Base-by-base conservation (phyloP, 1,140 invertebrate genomes). In the Anastrepha ludens region DNA sequence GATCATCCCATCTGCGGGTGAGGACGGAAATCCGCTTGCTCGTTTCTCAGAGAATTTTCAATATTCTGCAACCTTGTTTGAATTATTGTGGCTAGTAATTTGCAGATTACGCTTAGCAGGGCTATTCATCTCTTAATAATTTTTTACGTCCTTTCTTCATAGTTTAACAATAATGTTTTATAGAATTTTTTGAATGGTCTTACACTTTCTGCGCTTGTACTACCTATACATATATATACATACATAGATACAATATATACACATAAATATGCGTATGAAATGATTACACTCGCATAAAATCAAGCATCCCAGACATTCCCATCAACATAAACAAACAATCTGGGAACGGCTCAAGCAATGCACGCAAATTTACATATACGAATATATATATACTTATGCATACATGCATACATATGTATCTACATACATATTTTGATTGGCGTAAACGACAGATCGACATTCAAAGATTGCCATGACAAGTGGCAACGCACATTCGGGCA, bases 261-360 rank as follows among this genome's bases (percentile, higher is more conserved):
- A 39, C 11, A 39, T 2, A 13, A 11, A 67, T 3, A 3, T 29
- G 6, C 29, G 39, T 3, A 39, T 67, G 39, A 67, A 67, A 39
- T 67, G 64, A 1, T 67, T 29, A 39, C 8, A 41, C 29, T 29
- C 0, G 64, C 29, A 41, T 29, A 74, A 74, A 39, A 74, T 13
- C 39, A 74, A 74, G 67, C 67, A 41, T 74, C 41, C 9, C 41
- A 0, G 67, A 39, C 41, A 74, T 74, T 47, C 41, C 1, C 41
- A 47, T 74, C 67, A 74, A 74, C 67, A 74, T 74, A 74, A 74
- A 74, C 67, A 74, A 74, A 74, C 67, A 74, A 74, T 9, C 29
- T 13, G 4, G 2, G 67, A 3, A n/a, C 41, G 13, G 39, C 13
- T 29, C 41, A 74, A 74, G 67, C 15, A 44, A 8, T 29, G 41